Evolutionary conservation across 2,113 vertebrate species (phyloP), one percentile per base, ranked within the genome.

Genomic region (Mirounga angustirostris): DNA sequence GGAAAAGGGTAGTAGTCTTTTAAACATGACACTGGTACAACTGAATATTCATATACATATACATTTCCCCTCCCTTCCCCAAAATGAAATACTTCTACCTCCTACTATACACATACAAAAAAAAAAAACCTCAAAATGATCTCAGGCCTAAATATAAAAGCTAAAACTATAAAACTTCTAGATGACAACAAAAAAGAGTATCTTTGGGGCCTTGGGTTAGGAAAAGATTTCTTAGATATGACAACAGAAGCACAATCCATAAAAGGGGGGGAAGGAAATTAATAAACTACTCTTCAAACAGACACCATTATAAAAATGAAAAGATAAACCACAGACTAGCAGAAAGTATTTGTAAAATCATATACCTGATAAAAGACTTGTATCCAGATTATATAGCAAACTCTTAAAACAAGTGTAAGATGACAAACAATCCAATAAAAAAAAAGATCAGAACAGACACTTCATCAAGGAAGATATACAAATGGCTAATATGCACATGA

Each of bases 161-260:
- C 52, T 82, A 69, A 92, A 95, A 89, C 43, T 76, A 61, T 30
- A 89, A 92, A 69, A 88, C 28, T 83, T 91, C 36, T 54, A 46
- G 3, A 91, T 56, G 52, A 94, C 94, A 97, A 95, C 81, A 96
- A 96, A 86, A 65, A 89, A 89, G 67, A 93, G 81, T 61, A 89
- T 54, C 28, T 89, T 74, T 93, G 43, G 59, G 67, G 89, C n/a
- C 82, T 74, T 65, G 12, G 24, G 19, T 87, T 78, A 87, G 59
- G 58, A 78, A 94, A 96, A 84, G 40, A 81, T 63, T 91, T 97
- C 78, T 95, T 88, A 96, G 74, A 40, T 87, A 58, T 71, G 54
- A 63, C 24, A 89, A n/a, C 50, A 96, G 61, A 94, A 92, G 30
- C 24, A 93, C 67, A 89, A 91, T 22, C 36, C 79, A 87, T 71